Evolutionary conservation across 2,797 vertebrate genomes (phyloP), one percentile per base, ranked within the genome.

Genomic region (Sebastes taczanowskii): DNA sequence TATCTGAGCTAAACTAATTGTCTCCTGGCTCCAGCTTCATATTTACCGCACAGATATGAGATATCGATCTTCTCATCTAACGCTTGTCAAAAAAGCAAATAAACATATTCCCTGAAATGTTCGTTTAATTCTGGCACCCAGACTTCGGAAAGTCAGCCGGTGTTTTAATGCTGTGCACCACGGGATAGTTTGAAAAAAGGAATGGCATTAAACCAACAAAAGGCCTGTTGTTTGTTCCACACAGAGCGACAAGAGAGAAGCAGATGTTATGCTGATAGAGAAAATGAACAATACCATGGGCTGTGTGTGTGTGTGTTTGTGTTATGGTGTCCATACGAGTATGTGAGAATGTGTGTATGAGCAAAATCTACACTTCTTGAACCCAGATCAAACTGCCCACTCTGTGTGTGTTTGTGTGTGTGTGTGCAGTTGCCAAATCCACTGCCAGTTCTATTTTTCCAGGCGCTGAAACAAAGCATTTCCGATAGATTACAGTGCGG

Each of bases 201-300:
- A 85, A 81, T 82, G 82, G 70, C 75, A 82, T 85, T 14, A 74
- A 64, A 74, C 10, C 63, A 79, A 66, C 29, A 35, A 55, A 80
- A 27, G 56, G 53, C 69, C 66, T 30, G 42, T 64, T 80, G 78
- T 82, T 66, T 59, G 16, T 29, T 67, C 73, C 61, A 56, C 58
- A 55, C 66, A 62, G 30, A 69, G 61, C 4, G 6, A 71, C 29
- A 35, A 70, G 71, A 77, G 76, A 71, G 35, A 63, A 68, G 35
- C 69, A 59, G 70, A 77, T 23, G 60, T 55, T 52, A 4, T 30
- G 52, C 56, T 67, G 64, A 67, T 20, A 14, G 22, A 69, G 27
- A 77, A 69, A 69, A 71, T 34, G 23, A 76, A 78, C 59, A 79
- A 38, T 20, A 74, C 56, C 20, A 35, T 67, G 7, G 42, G 49